These are phyloP conservation scores for Nasalis larvatus DNA, from an alignment of 2,113 vertebrate genomes.

Conservation along the genomic window DNA sequence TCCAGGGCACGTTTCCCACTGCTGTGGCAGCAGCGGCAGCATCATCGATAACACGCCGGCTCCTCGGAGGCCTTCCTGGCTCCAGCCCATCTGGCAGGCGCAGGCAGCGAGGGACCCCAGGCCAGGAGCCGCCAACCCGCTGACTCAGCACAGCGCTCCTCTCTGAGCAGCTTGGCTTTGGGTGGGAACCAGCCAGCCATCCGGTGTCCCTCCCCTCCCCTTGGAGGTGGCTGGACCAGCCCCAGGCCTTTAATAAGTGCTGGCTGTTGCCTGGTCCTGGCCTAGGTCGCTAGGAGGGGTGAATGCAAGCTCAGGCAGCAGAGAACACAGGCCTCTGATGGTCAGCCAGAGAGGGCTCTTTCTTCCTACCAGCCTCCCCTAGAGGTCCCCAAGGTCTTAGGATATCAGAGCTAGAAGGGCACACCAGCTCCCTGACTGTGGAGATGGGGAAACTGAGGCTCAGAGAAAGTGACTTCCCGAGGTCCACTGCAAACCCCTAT, in stretches of 20 bases:
- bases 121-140: conserved; percentile 89
- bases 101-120: conserved; percentile 87
- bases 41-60: conserved; percentile 84
- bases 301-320: neutral
- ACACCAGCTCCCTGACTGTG: neutral
- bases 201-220: conserved; percentile 85
- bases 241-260: conserved; percentile 66
- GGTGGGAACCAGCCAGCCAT: conserved; percentile 78
- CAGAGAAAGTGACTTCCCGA: neutral
- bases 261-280: conserved; percentile 58
- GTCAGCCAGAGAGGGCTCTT: neutral
- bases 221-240: conserved; percentile 78
- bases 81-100: conserved; percentile 89
- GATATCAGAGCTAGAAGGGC: neutral
- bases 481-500: neutral
- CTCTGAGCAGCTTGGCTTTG: conserved; percentile 88
- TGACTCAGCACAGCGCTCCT: conserved; percentile 93
- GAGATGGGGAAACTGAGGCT: conserved; percentile 42
- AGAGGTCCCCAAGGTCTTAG: neutral
- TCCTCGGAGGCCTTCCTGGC: conserved; percentile 90
- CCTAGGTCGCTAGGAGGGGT: neutral
- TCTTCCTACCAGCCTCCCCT: neutral
- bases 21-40: conserved; percentile 72
- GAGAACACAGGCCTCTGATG: neutral
- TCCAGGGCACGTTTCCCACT: conserved; percentile 83